phyloP scores from a whole-genome alignment of 2,888 invertebrate species.

The Serripes groenlandicus region DNA sequence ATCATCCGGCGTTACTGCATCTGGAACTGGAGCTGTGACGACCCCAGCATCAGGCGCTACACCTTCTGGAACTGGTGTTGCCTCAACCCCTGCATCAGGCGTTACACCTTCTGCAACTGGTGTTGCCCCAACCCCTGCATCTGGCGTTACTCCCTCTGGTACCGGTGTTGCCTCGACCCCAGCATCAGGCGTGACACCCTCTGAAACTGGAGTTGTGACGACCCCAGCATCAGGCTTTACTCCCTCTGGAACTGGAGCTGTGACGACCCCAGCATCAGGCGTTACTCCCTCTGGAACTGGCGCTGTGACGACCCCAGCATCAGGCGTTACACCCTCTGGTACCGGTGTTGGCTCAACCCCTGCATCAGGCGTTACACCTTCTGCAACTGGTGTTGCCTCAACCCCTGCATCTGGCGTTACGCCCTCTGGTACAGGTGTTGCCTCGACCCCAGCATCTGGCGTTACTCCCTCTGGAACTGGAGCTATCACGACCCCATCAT shows the following conservation, averaged over 20 bases:
- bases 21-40: background rate
- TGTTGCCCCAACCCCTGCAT: background rate
- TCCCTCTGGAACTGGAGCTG: background rate
- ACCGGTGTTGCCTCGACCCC: background rate
- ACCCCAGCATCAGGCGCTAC: background rate
- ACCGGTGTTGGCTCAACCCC: background rate
- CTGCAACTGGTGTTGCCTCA: background rate
- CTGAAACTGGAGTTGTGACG: too few relatives aligned
- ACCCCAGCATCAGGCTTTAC: background rate
- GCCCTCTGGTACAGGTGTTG: background rate
- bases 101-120: background rate
- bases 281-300: too few relatives aligned
- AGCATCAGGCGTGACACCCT: background rate
- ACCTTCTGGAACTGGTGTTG: background rate
- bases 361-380: background rate
- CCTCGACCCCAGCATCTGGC: background rate
- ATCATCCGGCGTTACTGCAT: background rate
- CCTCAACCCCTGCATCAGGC: background rate
- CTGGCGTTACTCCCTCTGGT: background rate
- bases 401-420: background rate
- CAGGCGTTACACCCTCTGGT: background rate
- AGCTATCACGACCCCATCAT: background rate
- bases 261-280: background rate
- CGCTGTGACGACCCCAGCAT: background rate
- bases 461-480: background rate